Conservation (phyloP, 2,113 vertebrate genomes). For the Neogobius melanostomus region DNA sequence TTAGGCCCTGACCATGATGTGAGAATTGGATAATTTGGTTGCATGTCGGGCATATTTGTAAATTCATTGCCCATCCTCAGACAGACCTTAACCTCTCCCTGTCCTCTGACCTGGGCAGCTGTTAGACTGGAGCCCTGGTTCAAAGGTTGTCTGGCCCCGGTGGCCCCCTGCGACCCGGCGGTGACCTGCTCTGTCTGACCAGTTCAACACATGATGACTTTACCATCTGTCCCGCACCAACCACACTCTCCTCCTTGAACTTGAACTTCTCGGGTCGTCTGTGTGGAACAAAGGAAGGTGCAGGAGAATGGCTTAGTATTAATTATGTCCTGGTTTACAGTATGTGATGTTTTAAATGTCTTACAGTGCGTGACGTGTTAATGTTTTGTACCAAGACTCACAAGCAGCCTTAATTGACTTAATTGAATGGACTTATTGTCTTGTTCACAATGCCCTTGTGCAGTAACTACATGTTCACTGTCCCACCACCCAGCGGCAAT, state of each 20-base stretch:
- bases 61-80: constrained; percentile 50
- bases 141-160: constrained; percentile 53
- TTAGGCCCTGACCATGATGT: not conserved
- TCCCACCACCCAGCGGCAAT: too few relatives aligned
- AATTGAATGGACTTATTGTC: not conserved
- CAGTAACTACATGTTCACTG: not conserved
- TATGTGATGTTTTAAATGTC: too few relatives aligned
- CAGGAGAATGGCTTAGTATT: constrained; percentile 16
- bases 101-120: constrained; percentile 68
- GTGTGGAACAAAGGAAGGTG: constrained; percentile 24
- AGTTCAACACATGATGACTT: constrained; percentile 65
- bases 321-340: not conserved
- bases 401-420: too few relatives aligned
- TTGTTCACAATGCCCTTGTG: not conserved
- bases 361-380: too few relatives aligned
- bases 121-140: constrained; percentile 62
- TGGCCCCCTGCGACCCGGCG: constrained; percentile 44
- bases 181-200: constrained; percentile 67
- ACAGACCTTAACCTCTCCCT: constrained; percentile 42
- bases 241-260: constrained; percentile 66
- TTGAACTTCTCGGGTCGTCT: constrained; percentile 57
- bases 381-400: not conserved
- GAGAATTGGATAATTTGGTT: constrained; percentile 6
- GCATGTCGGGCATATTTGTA: constrained; percentile 26
- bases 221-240: constrained; percentile 67